A percentile compares a stretch with the other conserved stretches of the same genome.
These are phyloP conservation scores for Electrophaes corylata DNA, from an alignment of 2,888 invertebrate species.

Conservation along the genomic window DNA sequence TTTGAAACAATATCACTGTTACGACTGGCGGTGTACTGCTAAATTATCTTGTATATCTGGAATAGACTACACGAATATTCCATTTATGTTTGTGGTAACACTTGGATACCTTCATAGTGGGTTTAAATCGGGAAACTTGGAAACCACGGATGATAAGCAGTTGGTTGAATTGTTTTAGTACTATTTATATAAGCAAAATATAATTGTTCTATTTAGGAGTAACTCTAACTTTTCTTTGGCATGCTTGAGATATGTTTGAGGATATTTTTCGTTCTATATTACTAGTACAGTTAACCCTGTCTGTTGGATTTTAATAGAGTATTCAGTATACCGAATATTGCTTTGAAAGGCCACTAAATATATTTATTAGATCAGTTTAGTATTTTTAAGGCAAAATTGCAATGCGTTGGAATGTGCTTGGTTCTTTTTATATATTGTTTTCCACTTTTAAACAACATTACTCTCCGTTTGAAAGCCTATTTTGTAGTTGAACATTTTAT, in stretches of 20 bases:
- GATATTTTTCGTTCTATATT: too few relatives aligned
- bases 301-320: too few relatives aligned
- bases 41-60: slow-evolving; percentile 28
- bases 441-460: background rate
- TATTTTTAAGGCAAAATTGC: too few relatives aligned
- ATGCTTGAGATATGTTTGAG: too few relatives aligned
- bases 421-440: too few relatives aligned
- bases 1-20: slow-evolving; percentile 20
- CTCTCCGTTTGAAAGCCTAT: background rate
- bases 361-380: too few relatives aligned
- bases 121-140: slow-evolving; percentile 13
- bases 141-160: slow-evolving; percentile 7
- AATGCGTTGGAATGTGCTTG: too few relatives aligned
- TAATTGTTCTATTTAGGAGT: too few relatives aligned
- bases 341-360: too few relatives aligned
- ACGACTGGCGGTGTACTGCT: slow-evolving; percentile 15
- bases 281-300: too few relatives aligned
- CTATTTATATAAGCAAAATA: background rate
- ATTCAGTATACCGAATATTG: too few relatives aligned
- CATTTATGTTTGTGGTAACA: slow-evolving; percentile 27
- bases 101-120: slow-evolving; percentile 8
- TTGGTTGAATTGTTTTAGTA: background rate
- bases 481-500: background rate
- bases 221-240: too few relatives aligned
- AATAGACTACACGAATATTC: slow-evolving; percentile 28